These are phyloP conservation scores for Brachypalpus laphriformis DNA, from an alignment of 2,888 invertebrate genomes.

Conservation along the genomic window DNA sequence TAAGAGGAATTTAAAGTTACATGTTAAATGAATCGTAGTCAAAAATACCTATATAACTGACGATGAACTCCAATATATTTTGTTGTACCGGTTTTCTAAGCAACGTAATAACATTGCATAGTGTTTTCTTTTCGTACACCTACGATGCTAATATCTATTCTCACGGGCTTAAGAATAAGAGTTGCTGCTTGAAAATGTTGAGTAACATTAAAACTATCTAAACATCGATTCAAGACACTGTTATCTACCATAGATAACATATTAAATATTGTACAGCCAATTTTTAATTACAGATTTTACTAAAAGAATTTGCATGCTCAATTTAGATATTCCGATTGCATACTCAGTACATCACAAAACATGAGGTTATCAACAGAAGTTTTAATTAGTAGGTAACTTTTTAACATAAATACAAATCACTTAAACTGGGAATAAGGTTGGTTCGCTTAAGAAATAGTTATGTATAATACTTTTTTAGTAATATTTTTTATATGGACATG, in stretches of 20 bases:
- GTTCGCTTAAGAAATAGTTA: conserved; percentile 23
- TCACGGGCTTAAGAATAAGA: too few species aligned
- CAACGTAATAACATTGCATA: too few species aligned
- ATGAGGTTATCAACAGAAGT: conserved; percentile 23
- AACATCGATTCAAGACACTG: conserved; percentile 25
- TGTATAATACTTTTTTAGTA: background rate
- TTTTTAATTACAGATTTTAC: background rate
- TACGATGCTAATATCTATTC: too few species aligned
- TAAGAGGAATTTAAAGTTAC: too few species aligned
- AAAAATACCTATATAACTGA: too few species aligned
- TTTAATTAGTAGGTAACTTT: background rate
- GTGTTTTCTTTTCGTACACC: too few species aligned
- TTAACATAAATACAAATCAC: conserved; percentile 6
- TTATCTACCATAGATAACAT: conserved; percentile 22
- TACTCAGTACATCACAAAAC: conserved; percentile 30
- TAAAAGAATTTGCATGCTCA: conserved; percentile 33
- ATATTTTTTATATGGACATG: background rate
- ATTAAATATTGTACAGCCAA: background rate
- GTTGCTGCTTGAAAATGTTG: background rate
- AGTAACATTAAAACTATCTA: conserved; percentile 13
- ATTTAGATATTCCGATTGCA: conserved; percentile 5
- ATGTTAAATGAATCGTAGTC: too few species aligned
- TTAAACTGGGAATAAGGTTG: conserved; percentile 14
- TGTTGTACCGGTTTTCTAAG: too few species aligned
- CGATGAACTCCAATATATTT: too few species aligned